Evolutionary conservation across 1,140 invertebrate genomes (phyloP).

Genomic region (Metopolophium dirhodum): DNA sequence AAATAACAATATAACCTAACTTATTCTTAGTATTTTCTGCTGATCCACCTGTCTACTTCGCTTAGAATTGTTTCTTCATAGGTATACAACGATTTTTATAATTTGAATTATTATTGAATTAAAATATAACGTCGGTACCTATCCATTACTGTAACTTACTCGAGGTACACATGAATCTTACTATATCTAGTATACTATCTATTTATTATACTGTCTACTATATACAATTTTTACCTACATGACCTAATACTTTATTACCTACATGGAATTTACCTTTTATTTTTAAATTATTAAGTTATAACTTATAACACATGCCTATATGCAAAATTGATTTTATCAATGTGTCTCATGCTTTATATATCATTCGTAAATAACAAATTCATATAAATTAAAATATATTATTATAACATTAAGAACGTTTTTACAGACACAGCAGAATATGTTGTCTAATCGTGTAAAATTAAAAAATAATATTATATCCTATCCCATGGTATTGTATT

Average conservation of each 20-base stretch:
- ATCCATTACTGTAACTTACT: not conserved
- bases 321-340: not conserved
- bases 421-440: not conserved
- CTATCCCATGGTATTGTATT: not conserved
- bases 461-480: conserved; percentile 59
- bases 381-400: not conserved
- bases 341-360: not conserved
- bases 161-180: not conserved
- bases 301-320: not conserved
- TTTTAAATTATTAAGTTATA: not conserved
- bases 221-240: not conserved
- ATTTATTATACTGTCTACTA: no score
- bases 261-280: not conserved
- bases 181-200: no score
- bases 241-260: no score
- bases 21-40: no score
- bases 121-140: not conserved
- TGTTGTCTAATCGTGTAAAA: not conserved
- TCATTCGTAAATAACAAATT: not conserved
- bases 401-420: not conserved
- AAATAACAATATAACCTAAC: no score
- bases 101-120: not conserved
- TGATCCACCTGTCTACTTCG: no score
- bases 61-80: not conserved
- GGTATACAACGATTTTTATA: no score